These are phyloP conservation scores for Busseola fusca DNA, from an alignment of 2,888 invertebrate genomes.

Conservation along the genomic window DNA sequence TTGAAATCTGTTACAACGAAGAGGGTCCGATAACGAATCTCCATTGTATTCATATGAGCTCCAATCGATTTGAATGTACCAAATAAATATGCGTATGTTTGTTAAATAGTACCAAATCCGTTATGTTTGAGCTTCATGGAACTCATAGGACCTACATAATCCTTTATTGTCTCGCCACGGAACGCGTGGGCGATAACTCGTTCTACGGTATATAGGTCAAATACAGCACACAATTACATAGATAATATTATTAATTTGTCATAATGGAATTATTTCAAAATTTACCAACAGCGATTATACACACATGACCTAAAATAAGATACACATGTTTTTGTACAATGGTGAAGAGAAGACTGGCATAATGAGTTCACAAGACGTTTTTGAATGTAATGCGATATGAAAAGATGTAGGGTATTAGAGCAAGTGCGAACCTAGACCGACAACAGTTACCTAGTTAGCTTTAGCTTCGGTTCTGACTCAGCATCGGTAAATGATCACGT, in stretches of 20 bases:
- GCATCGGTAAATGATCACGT: conserved; percentile 75
- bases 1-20: conserved; percentile 64
- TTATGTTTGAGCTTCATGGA: conserved; percentile 69
- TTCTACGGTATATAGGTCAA: conserved; percentile 70
- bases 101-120: conserved; percentile 69
- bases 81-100: conserved; percentile 69
- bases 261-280: conserved; percentile 55
- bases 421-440: conserved; percentile 77
- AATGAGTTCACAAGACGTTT: conserved; percentile 76
- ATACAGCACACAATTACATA: conserved; percentile 28
- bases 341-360: conserved; percentile 68
- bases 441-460: conserved; percentile 81
- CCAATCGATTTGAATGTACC: conserved; percentile 69
- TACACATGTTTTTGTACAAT: conserved; percentile 65
- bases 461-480: conserved; percentile 79
- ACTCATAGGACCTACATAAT: conserved; percentile 65
- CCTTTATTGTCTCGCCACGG: conserved; percentile 74
- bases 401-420: conserved; percentile 84
- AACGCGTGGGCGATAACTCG: conserved; percentile 71
- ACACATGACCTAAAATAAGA: conserved; percentile 63
- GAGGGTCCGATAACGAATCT: conserved; percentile 70
- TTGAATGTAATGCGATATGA: conserved; percentile 79
- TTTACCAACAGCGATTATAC: conserved; percentile 47
- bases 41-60: conserved; percentile 81
- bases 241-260: conserved; percentile 32